Percentiles rank a stretch among this genome's conserved stretches.
Evolutionary conservation across 1,140 invertebrate species (phyloP).

Genomic region (Dryas iulia): DNA sequence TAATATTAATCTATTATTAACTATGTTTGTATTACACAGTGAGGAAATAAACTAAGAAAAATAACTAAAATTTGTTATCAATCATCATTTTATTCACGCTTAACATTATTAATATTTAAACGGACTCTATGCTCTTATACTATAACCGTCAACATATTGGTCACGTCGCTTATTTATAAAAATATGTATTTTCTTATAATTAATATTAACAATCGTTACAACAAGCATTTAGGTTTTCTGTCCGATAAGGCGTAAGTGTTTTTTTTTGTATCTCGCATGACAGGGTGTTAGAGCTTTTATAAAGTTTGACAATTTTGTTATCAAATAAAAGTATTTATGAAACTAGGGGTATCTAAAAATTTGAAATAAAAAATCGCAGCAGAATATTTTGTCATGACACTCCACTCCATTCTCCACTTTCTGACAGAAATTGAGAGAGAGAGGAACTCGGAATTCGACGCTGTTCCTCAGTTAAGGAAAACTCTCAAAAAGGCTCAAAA

Average conservation of each 20-base stretch:
- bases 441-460: no score
- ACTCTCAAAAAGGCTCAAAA: not conserved
- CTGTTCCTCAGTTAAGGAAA: no score
- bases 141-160: slow-evolving; percentile 56
- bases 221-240: slow-evolving; percentile 14
- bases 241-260: slow-evolving; percentile 17
- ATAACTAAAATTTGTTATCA: not conserved
- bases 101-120: not conserved
- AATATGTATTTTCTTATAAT: slow-evolving; percentile 64
- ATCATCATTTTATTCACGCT: not conserved
- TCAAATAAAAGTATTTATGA: no score
- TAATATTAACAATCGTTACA: slow-evolving; percentile 49
- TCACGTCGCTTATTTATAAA: slow-evolving; percentile 60
- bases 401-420: no score
- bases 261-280: no score
- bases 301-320: no score
- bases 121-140: slow-evolving; percentile 17
- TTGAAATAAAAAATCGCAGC: no score
- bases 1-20: not conserved
- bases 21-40: not conserved
- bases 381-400: no score
- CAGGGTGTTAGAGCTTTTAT: no score
- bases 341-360: no score
- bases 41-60: not conserved
- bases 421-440: no score